phyloP scores from a whole-genome alignment of 2,797 vertebrate species.

The Petrocephalus schoutedeni region DNA sequence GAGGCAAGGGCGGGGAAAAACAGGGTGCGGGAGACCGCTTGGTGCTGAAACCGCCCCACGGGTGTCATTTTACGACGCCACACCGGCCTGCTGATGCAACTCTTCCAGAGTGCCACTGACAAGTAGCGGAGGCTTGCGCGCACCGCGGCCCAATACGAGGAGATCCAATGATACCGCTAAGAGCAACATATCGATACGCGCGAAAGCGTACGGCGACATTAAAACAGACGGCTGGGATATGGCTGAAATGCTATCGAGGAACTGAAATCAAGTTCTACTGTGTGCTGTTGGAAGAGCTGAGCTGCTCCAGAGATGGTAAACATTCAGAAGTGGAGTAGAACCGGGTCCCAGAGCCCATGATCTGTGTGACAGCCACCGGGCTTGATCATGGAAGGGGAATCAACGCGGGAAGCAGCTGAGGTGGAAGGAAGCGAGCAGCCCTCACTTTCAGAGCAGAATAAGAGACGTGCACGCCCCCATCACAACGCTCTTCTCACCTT shows the following conservation, averaged over 20 bases:
- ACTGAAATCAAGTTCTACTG: background rate
- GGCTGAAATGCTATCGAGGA: background rate
- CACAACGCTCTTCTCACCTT: conserved; percentile 63
- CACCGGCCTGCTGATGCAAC: background rate
- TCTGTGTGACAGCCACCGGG: background rate
- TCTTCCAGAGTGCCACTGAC: no score
- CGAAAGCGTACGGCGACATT: background rate
- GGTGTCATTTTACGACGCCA: background rate
- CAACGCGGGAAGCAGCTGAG: background rate
- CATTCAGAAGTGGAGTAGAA: background rate
- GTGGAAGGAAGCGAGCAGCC: background rate
- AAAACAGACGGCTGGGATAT: background rate
- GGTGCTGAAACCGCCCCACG: background rate
- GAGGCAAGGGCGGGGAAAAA: background rate
- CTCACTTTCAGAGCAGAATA: background rate
- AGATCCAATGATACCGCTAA: background rate
- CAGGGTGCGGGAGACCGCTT: background rate
- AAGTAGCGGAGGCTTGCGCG: background rate
- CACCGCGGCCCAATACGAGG: background rate
- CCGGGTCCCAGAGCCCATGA: background rate
- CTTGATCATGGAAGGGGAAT: background rate
- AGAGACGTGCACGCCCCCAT: background rate
- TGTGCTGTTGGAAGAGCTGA: background rate
- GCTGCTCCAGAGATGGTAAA: background rate
- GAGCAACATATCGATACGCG: background rate